These are phyloP conservation scores for Drosophila parthenogenetica DNA, from an alignment of 2,888 invertebrate genomes.

Conservation along the genomic window DNA sequence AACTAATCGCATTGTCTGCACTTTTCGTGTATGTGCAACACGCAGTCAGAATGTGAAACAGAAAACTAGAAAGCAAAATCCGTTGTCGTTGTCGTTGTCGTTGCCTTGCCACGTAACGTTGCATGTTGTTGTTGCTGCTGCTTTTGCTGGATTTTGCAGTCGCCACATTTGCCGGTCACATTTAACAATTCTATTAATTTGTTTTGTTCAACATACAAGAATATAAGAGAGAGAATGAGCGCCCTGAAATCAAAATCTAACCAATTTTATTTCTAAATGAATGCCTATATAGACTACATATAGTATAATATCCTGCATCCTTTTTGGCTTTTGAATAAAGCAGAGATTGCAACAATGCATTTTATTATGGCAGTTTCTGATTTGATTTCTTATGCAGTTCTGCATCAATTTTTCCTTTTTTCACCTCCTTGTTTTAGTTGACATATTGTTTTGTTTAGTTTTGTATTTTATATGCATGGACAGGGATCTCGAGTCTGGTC, in stretches of 20 bases:
- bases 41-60: constrained; percentile 74
- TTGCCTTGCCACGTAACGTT: constrained; percentile 30
- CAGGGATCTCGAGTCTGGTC: constrained; percentile 46
- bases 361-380: constrained; percentile 77
- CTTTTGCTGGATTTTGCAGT: constrained; percentile 26
- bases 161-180: constrained; percentile 70
- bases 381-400: constrained; percentile 74
- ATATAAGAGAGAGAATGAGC: too few species aligned
- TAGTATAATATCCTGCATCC: constrained; percentile 12
- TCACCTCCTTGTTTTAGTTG: constrained; percentile 22
- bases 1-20: constrained; percentile 81
- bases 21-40: constrained; percentile 76
- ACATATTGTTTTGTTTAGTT: constrained; percentile 37
- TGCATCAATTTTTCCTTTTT: constrained; percentile 25
- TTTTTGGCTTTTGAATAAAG: constrained; percentile 57
- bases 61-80: constrained; percentile 44
- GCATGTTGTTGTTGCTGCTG: constrained; percentile 19
- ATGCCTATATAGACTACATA: constrained; percentile 1
- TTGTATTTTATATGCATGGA: constrained; percentile 62
- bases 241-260: constrained; percentile 48
- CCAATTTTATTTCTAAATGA: constrained; percentile 20
- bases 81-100: constrained; percentile 36
- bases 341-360: constrained; percentile 58
- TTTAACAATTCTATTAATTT: constrained; percentile 81
- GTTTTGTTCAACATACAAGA: constrained; percentile 72